phyloP scores from a whole-genome alignment of 1,140 invertebrate genomes.

The Macrobrachium rosenbergii region DNA sequence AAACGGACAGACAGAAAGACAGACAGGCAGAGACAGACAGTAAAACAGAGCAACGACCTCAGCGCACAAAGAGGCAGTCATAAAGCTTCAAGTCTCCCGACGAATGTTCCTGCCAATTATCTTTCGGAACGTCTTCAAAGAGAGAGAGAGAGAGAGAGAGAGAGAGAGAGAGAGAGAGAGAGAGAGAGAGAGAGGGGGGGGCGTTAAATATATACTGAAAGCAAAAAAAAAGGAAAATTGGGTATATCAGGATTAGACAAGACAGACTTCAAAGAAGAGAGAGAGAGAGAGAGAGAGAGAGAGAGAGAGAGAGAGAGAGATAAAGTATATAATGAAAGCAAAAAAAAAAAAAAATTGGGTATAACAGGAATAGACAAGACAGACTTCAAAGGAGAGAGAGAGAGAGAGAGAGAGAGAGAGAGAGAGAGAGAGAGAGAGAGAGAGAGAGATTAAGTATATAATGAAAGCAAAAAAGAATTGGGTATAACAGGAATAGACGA shows the following conservation, averaged over 20 bases:
- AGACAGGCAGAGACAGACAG: neutral
- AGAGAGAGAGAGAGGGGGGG: neutral
- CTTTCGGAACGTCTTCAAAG: no score
- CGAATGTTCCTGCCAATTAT: no score
- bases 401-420: slow-evolving; percentile 38
- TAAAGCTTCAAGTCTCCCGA: neutral
- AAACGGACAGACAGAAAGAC: neutral
- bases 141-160: neutral
- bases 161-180: neutral
- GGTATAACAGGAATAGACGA: neutral
- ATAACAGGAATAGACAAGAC: neutral
- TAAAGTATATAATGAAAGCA: neutral
- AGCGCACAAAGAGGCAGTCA: neutral
- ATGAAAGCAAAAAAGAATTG: neutral
- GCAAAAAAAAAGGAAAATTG: neutral
- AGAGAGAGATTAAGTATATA: neutral
- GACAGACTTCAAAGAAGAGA: neutral
- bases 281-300: neutral
- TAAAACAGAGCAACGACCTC: no score
- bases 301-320: neutral
- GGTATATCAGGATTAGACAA: neutral
- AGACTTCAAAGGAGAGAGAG: slow-evolving; percentile 9
- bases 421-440: slow-evolving; percentile 45
- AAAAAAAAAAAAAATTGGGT: neutral
- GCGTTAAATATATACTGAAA: no score